A percentile compares a stretch with the other conserved stretches of the same genome.
Conservation (phyloP, 1,140 invertebrate genomes). For the Chironomus tepperi region DNA sequence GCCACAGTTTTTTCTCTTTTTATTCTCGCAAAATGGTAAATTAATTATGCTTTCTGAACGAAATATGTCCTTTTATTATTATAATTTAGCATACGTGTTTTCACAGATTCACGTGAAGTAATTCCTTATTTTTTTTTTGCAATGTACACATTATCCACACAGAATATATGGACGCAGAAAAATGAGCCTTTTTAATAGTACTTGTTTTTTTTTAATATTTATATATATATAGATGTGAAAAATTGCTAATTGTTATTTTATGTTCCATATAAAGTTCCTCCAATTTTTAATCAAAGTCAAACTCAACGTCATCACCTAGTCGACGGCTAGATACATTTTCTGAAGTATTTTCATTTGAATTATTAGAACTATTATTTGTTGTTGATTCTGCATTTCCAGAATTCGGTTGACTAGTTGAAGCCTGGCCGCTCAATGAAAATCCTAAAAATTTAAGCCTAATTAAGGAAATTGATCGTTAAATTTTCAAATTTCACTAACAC, state of each 20-base stretch:
- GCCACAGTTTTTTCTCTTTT: no score
- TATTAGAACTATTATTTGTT: constrained; percentile 3
- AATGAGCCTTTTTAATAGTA: constrained; percentile 2
- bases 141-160: background rate
- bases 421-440: background rate
- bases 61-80: no score
- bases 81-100: background rate
- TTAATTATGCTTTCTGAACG: no score
- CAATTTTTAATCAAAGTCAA: constrained; percentile 13
- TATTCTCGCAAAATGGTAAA: no score
- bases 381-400: background rate
- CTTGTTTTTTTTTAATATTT: background rate
- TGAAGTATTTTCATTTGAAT: constrained; percentile 17
- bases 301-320: background rate
- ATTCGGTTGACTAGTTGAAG: constrained; percentile 2
- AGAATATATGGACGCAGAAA: background rate
- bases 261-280: background rate
- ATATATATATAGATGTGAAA: background rate
- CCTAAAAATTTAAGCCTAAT: background rate
- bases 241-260: background rate
- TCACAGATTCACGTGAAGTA: background rate
- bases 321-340: background rate
- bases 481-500: background rate
- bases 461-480: background rate
- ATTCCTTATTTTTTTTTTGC: background rate